Conservation (phyloP, 2,888 invertebrate genomes). For the Camponotus fellah region DNA sequence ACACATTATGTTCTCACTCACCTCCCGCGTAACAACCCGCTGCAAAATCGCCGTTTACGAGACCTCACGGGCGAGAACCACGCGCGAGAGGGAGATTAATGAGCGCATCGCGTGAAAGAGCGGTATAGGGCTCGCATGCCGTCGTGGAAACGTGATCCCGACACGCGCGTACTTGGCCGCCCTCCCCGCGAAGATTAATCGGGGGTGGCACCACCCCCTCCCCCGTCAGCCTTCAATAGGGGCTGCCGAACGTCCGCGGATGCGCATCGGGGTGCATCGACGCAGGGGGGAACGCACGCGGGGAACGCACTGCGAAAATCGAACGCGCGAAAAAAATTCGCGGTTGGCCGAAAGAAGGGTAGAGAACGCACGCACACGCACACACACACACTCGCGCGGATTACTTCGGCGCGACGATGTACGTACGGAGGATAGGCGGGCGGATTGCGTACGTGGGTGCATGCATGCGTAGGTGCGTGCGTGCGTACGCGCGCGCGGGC, state of each 20-base stretch:
- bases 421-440: not conserved
- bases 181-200: conserved; percentile 17
- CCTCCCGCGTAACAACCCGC: conserved; percentile 55
- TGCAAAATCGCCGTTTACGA: not conserved
- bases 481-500: conserved; percentile 16
- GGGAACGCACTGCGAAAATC: conserved; percentile 32
- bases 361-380: not conserved
- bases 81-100: conserved; percentile 42
- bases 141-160: conserved; percentile 30
- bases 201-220: not conserved
- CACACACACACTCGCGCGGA: not conserved
- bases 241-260: not conserved
- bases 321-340: conserved; percentile 13
- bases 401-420: not conserved
- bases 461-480: not conserved
- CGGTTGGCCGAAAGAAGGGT: not conserved
- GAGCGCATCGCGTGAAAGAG: conserved; percentile 50
- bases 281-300: conserved; percentile 7
- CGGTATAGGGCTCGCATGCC: conserved; percentile 29
- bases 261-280: conserved; percentile 4
- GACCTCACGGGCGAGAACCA: not conserved
- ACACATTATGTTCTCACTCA: conserved; percentile 61
- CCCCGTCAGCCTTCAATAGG: not conserved
- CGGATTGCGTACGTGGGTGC: not conserved
- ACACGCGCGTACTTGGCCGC: not conserved